These are phyloP conservation scores for Pyrocoelia pectoralis DNA, from an alignment of 2,888 invertebrate species.

Conservation along the genomic window DNA sequence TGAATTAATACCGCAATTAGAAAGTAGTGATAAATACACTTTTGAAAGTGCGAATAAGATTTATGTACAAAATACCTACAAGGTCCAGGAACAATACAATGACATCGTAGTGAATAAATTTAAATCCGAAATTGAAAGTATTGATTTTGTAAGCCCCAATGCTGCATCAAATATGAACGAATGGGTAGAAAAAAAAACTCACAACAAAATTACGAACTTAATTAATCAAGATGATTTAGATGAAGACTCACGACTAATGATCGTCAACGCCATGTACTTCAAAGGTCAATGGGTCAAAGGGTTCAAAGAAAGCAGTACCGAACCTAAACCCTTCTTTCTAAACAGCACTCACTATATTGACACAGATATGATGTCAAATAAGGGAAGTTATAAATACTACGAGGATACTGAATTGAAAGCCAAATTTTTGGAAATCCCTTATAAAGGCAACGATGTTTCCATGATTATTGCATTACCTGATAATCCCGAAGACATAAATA, in stretches of 20 bases:
- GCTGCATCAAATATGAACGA: constrained; percentile 50
- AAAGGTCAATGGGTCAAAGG: constrained; percentile 48
- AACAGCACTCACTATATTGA: constrained; percentile 39
- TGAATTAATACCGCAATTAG: constrained; percentile 38
- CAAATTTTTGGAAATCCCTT: constrained; percentile 60
- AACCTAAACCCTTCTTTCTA: constrained; percentile 44
- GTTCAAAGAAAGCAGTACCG: constrained; percentile 38
- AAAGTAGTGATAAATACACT: constrained; percentile 39
- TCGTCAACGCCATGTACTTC: constrained; percentile 55
- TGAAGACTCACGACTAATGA: constrained; percentile 45
- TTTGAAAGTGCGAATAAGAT: constrained; percentile 66
- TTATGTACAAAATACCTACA: constrained; percentile 65
- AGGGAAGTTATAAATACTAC: constrained; percentile 46
- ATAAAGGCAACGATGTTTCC: constrained; percentile 63
- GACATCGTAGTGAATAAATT: constrained; percentile 68
- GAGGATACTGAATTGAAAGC: constrained; percentile 16
- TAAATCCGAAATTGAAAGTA: constrained; percentile 64
- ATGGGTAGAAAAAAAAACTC: constrained; percentile 54
- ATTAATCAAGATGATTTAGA: constrained; percentile 43
- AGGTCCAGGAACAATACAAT: constrained; percentile 64
- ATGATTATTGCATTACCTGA: constrained; percentile 64
- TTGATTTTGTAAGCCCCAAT: constrained; percentile 43
- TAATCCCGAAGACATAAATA: background rate
- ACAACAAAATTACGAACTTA: constrained; percentile 51
- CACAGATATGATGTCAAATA: constrained; percentile 50